These are phyloP conservation scores for Lacanobia wlatinum DNA, from an alignment of 2,888 invertebrate genomes.

Conservation along the genomic window DNA sequence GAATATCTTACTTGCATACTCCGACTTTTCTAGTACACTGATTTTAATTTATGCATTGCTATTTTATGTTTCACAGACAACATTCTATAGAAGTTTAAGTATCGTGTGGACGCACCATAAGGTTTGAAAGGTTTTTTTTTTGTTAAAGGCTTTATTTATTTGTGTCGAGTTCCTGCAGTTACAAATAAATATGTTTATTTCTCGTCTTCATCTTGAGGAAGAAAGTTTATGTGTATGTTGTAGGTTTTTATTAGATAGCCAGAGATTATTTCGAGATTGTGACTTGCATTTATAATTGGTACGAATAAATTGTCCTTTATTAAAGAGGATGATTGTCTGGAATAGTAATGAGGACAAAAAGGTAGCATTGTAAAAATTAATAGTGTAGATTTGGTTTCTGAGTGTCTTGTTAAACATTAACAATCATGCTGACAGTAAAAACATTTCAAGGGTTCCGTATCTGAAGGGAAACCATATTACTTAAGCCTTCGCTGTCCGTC, in stretches of 20 bases:
- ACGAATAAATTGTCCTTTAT: conserved; percentile 6
- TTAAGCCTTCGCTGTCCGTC: too few species aligned
- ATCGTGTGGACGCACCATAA: conserved; percentile 27
- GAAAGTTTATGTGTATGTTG: conserved; percentile 53
- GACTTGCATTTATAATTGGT: conserved; percentile 46
- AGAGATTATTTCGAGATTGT: conserved; percentile 34
- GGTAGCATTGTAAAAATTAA: too few species aligned
- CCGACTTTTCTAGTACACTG: too few species aligned
- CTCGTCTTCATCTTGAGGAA: conserved; percentile 58
- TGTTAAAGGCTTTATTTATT: conserved; percentile 86
- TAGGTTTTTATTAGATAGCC: conserved; percentile 46
- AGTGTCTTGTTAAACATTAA: too few species aligned
- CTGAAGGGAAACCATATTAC: too few species aligned
- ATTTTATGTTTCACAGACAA: too few species aligned
- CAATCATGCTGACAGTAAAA: too few species aligned
- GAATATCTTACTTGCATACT: too few species aligned
- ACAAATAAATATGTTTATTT: conserved; percentile 80
- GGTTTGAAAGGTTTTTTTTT: conserved; percentile 79
- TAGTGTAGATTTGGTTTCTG: too few species aligned
- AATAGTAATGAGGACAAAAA: not conserved
- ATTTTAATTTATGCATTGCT: too few species aligned
- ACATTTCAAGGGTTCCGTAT: too few species aligned
- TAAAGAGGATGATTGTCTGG: not conserved
- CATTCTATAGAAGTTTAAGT: too few species aligned
- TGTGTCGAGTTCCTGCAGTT: conserved; percentile 82